Base-by-base conservation (phyloP, 2,113 vertebrate species). In the Phalacrocorax carbo region DNA sequence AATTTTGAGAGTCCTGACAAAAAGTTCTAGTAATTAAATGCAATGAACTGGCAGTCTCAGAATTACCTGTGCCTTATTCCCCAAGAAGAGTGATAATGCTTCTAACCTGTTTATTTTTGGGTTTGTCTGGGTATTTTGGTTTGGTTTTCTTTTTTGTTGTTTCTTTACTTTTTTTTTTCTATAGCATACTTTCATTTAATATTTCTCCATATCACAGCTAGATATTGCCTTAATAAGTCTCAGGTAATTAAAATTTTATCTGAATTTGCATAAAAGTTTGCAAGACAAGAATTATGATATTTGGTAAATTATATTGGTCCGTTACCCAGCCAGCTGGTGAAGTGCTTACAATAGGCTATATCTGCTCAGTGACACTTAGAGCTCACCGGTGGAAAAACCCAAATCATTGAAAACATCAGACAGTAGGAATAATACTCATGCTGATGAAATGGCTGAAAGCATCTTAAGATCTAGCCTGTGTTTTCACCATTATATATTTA, bases 101-200 rank as follows among this genome's bases (percentile, higher is more conserved):
- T 81, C 25, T 58, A 64, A 25, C 15, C 17, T n/a, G 11, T 27
- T 57, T 23, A 30, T 23, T 29, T 51, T 30, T 13, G 2, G 1
- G 7, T 65, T 48, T n/a, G 3, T 26, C 71, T 54, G 11, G 14
- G 3, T 38, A 2, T 13, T 22, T 46, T 62, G 4, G 3, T 40
- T 61, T 54, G 6, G 5, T 38, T 61, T 55, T 30, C 3, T 49
- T 85, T 27, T 46, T 49, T 22, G 3, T 29, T 1, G 0, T 55
- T 26, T 62, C 10, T 2, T 5, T 14, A 23, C 27, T 29, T 27
- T 6, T 29, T 61, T 78, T 36, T 44, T 18, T 12, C 2, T 30
- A 13, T 30, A 26, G 7, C n/a, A 18, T 54, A 16, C 0, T 1
- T 54, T 29, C 42, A 3, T 60, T 65, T 64, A 83, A 64, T 34